These are phyloP conservation scores for Sciurus vulgaris DNA, from an alignment of 2,797 vertebrate species.

Conservation along the genomic window DNA sequence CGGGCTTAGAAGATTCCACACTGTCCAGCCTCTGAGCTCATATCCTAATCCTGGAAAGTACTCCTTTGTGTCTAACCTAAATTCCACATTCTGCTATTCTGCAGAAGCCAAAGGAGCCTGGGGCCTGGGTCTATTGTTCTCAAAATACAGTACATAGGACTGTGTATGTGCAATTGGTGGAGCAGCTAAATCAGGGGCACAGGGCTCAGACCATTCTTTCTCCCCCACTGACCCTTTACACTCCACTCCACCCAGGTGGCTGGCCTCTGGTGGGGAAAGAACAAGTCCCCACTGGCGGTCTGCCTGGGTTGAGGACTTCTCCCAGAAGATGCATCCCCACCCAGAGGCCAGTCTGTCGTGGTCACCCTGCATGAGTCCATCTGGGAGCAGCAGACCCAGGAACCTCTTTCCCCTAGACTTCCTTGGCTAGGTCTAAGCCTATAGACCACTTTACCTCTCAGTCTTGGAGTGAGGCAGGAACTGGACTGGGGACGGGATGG, in stretches of 20 bases:
- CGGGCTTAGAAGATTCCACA: not conserved
- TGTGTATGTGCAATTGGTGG: conserved; percentile 70
- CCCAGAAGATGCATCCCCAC: not conserved
- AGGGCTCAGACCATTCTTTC: conserved; percentile 52
- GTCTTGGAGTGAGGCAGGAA: not conserved
- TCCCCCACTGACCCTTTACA: conserved; percentile 51
- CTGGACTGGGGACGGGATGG: not conserved
- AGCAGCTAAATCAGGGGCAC: conserved; percentile 38
- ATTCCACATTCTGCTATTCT: not conserved
- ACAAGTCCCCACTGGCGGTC: not conserved
- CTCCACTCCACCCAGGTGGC: conserved; percentile 69
- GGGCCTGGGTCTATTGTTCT: not conserved
- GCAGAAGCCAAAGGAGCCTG: not conserved
- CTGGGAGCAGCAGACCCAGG: not conserved
- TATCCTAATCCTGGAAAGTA: not conserved
- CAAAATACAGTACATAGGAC: not conserved
- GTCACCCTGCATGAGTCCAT: not conserved
- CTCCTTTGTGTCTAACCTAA: conserved; percentile 37
- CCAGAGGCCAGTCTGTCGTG: not conserved
- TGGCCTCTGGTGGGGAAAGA: conserved; percentile 61
- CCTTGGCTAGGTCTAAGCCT: not conserved
- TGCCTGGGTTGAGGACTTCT: not conserved
- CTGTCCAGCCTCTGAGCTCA: not conserved
- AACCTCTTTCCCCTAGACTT: not conserved
- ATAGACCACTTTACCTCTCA: not conserved